These are phyloP conservation scores for Xanthia togata DNA, from an alignment of 2,888 invertebrate genomes.

Conservation along the genomic window DNA sequence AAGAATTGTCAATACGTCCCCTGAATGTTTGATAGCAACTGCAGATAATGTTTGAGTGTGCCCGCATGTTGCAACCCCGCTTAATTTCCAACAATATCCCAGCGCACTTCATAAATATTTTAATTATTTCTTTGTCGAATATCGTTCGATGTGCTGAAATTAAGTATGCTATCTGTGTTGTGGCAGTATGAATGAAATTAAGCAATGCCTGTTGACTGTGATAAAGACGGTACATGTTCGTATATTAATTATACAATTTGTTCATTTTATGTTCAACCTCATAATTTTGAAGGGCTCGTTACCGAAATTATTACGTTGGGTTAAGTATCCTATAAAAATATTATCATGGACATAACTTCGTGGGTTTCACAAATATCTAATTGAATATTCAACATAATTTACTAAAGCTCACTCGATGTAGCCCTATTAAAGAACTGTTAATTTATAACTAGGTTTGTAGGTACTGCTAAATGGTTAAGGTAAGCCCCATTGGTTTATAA, in stretches of 20 bases:
- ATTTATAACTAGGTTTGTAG: background rate
- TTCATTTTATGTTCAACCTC: constrained; percentile 35
- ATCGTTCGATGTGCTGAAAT: constrained; percentile 46
- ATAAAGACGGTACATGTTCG: constrained; percentile 15
- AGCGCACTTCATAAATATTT: constrained; percentile 74
- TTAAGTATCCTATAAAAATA: constrained; percentile 36
- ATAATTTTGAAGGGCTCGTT: constrained; percentile 27
- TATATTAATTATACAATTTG: constrained; percentile 10
- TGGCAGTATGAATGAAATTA: constrained; percentile 29
- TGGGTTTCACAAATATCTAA: constrained; percentile 8
- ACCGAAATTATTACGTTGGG: constrained; percentile 31
- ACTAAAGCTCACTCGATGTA: background rate
- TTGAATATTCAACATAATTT: constrained; percentile 16
- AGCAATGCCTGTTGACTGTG: constrained; percentile 24
- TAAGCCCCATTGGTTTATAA: background rate
- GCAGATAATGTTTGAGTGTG: constrained; percentile 83
- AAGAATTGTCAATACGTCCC: constrained; percentile 71
- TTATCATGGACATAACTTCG: constrained; percentile 34
- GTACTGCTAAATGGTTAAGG: background rate
- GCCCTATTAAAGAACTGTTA: background rate
- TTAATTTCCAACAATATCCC: constrained; percentile 80
- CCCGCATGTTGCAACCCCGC: constrained; percentile 83
- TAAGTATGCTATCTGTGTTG: constrained; percentile 30
- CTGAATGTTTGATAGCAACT: constrained; percentile 84
- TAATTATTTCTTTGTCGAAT: constrained; percentile 74